Evolutionary conservation across 2,797 vertebrate species (phyloP).

Genomic region (Decapterus maruadsi): DNA sequence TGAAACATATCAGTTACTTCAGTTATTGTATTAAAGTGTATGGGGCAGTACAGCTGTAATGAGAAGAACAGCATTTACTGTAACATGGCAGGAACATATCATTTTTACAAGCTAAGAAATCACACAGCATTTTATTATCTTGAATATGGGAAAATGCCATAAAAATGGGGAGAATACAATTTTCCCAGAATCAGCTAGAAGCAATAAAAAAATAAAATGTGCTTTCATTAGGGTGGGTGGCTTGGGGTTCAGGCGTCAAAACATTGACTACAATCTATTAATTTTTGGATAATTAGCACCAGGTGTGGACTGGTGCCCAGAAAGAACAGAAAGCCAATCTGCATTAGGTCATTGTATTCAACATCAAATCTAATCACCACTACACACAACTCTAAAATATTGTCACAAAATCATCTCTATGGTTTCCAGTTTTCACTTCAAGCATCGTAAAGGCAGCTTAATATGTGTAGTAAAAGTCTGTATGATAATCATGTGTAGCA

Average conservation of each 20-base stretch:
- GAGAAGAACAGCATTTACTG: not conserved
- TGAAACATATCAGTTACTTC: not conserved
- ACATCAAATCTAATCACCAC: not conserved
- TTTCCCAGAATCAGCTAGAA: not conserved
- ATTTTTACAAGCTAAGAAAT: conserved; percentile 6
- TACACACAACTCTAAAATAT: not conserved
- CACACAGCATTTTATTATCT: conserved; percentile 2
- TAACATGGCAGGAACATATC: not conserved
- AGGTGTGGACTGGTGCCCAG: not conserved
- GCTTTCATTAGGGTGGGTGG: not conserved
- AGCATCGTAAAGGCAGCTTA: not conserved
- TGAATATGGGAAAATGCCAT: conserved; percentile 15
- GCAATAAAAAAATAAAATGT: not conserved
- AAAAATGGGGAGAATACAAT: not conserved
- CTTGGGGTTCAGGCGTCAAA: not conserved
- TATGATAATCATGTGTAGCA: not conserved
- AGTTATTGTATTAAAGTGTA: not conserved
- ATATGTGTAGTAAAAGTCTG: not conserved
- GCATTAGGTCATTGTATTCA: not conserved
- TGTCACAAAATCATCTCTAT: not conserved
- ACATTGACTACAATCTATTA: not conserved
- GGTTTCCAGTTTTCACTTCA: not conserved
- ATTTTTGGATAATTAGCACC: conserved; percentile 10
- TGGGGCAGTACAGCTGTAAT: not conserved
- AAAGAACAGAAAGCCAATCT: not conserved